Evolutionary conservation across 2,797 vertebrate species (phyloP).

Genomic region (Meda fulgida): DNA sequence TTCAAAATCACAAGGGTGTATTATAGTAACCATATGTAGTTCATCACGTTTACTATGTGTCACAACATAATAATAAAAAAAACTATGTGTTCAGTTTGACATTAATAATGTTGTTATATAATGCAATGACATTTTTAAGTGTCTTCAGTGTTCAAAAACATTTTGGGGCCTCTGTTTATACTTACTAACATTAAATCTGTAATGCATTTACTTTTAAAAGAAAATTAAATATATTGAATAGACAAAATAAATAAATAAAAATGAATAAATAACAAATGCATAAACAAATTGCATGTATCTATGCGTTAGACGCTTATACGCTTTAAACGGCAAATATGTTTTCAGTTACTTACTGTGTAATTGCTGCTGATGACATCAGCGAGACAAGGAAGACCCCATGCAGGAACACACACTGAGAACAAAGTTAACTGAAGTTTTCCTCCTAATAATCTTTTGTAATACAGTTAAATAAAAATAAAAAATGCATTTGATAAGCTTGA

Average conservation of each 20-base stretch:
- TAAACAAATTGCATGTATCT: neutral
- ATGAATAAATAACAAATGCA: neutral
- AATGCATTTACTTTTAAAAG: neutral
- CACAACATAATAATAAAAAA: neutral
- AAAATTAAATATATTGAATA: neutral
- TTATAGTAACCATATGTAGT: neutral
- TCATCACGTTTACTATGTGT: neutral
- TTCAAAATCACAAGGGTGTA: neutral
- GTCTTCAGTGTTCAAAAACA: neutral
- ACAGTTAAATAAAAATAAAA: neutral
- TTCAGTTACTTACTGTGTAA: slow-evolving; percentile 34
- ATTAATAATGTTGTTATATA: neutral
- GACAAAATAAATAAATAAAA: neutral
- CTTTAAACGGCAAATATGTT: neutral
- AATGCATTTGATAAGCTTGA: neutral
- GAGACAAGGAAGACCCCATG: neutral
- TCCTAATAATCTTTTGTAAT: neutral
- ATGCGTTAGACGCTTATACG: neutral
- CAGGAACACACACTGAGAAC: slow-evolving; percentile 31
- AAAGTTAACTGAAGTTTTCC: slow-evolving; percentile 1
- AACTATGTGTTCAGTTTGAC: neutral
- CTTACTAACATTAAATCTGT: neutral
- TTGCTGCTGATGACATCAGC: slow-evolving; percentile 8
- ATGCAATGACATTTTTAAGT: neutral
- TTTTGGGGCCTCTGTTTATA: too few relatives aligned